These are phyloP conservation scores for Diarsia brunnea DNA, from an alignment of 2,888 invertebrate species.

Conservation along the genomic window DNA sequence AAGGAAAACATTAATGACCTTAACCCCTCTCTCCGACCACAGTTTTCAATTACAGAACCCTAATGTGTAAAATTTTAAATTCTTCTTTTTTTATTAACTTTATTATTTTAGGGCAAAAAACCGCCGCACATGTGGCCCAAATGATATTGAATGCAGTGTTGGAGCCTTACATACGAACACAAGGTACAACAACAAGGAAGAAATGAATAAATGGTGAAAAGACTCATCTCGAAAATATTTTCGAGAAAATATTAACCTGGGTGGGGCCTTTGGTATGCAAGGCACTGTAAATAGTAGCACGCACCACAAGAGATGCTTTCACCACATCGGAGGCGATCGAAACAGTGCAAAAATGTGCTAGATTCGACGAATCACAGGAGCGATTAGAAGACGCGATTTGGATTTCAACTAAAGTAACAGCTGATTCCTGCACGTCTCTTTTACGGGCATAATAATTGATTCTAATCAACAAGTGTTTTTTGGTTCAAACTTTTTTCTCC, in stretches of 20 bases:
- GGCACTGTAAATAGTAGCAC: background rate
- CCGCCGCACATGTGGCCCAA: background rate
- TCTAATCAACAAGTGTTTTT: too few relatives aligned
- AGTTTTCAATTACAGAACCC: background rate
- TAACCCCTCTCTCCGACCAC: background rate
- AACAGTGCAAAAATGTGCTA: background rate
- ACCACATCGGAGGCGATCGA: background rate
- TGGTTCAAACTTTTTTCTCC: too few relatives aligned
- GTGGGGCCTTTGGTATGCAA: background rate
- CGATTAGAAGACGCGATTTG: background rate
- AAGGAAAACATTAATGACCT: too few relatives aligned
- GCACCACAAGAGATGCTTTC: background rate
- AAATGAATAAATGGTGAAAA: background rate
- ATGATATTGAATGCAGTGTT: background rate
- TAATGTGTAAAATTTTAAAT: background rate
- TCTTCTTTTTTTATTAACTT: background rate
- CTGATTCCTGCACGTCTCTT: background rate
- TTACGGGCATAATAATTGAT: background rate
- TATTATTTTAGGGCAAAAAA: background rate
- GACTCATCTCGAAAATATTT: background rate
- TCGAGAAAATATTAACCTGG: too few relatives aligned
- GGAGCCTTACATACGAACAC: background rate
- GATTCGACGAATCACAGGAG: background rate
- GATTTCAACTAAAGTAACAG: background rate
- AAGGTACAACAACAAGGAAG: background rate